A percentile compares a stretch with the other conserved stretches of the same genome.
Evolutionary conservation across 1,140 invertebrate genomes (phyloP).

Genomic region (Dysdera silvatica): DNA sequence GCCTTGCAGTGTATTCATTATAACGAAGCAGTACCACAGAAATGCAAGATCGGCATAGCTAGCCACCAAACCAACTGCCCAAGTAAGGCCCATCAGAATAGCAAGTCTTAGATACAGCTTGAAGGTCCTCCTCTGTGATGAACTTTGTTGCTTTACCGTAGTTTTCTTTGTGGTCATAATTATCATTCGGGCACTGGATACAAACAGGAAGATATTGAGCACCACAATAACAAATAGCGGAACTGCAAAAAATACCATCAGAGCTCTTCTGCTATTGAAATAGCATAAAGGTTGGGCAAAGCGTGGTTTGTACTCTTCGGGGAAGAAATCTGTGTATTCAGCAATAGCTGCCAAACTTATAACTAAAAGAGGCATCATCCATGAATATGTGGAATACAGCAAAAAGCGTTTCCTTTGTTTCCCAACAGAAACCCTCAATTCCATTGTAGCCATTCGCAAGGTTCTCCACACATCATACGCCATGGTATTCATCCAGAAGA

Average conservation of each 20-base stretch:
- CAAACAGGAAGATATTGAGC: conserved; percentile 50
- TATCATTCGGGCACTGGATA: conserved; percentile 47
- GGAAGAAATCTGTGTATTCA: conserved; percentile 44
- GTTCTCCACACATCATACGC: conserved; percentile 54
- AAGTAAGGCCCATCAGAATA: conserved; percentile 47
- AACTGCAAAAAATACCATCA: conserved; percentile 50
- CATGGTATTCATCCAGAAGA: conserved; percentile 56
- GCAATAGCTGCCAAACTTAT: conserved; percentile 46
- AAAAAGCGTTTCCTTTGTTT: conserved; percentile 45
- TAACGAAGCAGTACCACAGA: conserved; percentile 50
- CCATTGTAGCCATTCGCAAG: conserved; percentile 47
- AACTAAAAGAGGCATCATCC: conserved; percentile 49
- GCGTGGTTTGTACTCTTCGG: conserved; percentile 42
- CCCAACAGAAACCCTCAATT: conserved; percentile 45
- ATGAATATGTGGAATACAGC: conserved; percentile 51
- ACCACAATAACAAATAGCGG: conserved; percentile 48
- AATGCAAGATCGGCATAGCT: conserved; percentile 3
- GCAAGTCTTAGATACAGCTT: conserved; percentile 53
- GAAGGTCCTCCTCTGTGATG: conserved; percentile 42
- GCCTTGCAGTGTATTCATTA: conserved; percentile 53
- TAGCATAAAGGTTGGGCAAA: conserved; percentile 50
- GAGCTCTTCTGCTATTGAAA: conserved; percentile 48
- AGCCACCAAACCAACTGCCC: conserved; percentile 50
- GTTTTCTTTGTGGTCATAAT: conserved; percentile 43
- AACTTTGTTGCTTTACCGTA: conserved; percentile 27